Conservation (phyloP, 2,113 vertebrate species). For the Hippocampus zosterae region DNA sequence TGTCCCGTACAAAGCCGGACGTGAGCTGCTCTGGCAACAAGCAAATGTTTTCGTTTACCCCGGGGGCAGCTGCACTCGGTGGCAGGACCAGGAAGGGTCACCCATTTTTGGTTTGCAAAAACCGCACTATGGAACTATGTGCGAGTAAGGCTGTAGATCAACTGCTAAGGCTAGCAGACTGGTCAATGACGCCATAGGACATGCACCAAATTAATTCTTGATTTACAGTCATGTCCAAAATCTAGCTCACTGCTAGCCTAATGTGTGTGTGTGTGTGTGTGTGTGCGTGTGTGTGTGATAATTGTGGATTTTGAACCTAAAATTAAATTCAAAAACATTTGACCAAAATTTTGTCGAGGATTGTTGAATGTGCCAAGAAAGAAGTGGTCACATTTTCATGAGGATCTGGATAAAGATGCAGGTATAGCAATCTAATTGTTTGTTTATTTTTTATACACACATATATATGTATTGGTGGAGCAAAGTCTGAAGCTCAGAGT, state of each 20-base stretch:
- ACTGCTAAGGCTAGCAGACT: background rate
- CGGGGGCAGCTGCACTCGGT: constrained; percentile 55
- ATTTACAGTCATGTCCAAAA: background rate
- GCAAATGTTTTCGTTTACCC: constrained; percentile 73
- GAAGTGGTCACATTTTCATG: background rate
- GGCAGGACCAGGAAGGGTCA: constrained; percentile 60
- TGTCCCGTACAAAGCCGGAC: constrained; percentile 53
- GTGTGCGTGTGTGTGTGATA: too few species aligned
- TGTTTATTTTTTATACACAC: background rate
- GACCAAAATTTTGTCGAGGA: too few species aligned
- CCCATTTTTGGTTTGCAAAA: constrained; percentile 46
- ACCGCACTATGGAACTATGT: constrained; percentile 33
- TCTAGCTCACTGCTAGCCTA: background rate
- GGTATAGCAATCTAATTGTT: too few species aligned
- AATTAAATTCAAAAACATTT: too few species aligned
- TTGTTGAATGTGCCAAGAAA: too few species aligned
- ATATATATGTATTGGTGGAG: background rate
- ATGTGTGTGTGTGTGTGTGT: too few species aligned
- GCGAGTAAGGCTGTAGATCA: background rate
- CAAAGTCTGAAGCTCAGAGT: background rate
- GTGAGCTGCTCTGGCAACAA: constrained; percentile 69
- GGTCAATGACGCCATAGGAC: background rate
- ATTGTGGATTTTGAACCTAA: too few species aligned
- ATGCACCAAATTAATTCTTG: background rate
- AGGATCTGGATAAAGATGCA: background rate